Conservation (phyloP, 1,140 invertebrate species). For the Ostrea edulis region DNA sequence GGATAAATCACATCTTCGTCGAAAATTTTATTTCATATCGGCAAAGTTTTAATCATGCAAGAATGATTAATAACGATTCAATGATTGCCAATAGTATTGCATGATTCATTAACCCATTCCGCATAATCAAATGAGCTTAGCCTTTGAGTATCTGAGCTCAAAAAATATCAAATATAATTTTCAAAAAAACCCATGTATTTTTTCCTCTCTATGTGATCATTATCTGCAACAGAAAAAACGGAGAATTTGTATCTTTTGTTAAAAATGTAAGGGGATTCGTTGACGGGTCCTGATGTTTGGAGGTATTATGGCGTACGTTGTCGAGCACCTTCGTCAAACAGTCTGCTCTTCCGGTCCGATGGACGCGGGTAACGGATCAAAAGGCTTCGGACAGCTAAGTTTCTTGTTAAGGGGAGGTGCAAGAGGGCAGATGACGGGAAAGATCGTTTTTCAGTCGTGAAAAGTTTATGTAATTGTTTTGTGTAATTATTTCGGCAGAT, state of each 20-base stretch:
- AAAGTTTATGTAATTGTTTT: conserved; percentile 29
- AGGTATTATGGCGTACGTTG: conserved; percentile 6
- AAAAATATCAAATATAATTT: conserved; percentile 10
- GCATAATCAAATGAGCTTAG: conserved; percentile 12
- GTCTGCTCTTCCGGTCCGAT: conserved; percentile 10
- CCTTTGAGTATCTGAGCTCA: background rate
- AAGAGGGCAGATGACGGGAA: background rate
- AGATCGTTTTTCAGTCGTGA: background rate
- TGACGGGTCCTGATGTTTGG: background rate
- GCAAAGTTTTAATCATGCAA: background rate
- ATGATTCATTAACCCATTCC: background rate
- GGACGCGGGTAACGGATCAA: background rate
- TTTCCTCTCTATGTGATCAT: background rate
- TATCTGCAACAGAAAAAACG: conserved; percentile 9
- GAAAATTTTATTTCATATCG: background rate
- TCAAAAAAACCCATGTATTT: background rate
- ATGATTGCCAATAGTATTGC: background rate
- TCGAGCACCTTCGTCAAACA: background rate
- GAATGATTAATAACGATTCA: conserved; percentile 13
- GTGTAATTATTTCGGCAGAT: background rate
- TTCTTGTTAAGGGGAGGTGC: background rate
- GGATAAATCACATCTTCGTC: background rate
- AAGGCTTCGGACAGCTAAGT: background rate
- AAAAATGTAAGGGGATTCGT: background rate
- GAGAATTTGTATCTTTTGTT: background rate